Evolutionary conservation across 2,888 invertebrate genomes (phyloP).

Genomic region (Ennomos fuscantarius): DNA sequence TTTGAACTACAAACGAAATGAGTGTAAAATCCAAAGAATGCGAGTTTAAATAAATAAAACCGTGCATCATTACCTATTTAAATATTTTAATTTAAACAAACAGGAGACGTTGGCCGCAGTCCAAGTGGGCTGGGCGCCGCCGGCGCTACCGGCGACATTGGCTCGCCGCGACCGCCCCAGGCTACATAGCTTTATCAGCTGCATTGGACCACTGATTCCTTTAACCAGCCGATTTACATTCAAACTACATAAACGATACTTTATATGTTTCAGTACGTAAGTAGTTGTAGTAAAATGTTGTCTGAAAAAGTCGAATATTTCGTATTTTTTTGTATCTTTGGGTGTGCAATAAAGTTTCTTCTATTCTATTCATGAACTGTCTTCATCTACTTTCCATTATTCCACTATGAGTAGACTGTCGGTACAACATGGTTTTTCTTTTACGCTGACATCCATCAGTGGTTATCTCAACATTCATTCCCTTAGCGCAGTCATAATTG

Average conservation of each 20-base stretch:
- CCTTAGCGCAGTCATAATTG: too few species aligned
- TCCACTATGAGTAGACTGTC: too few species aligned
- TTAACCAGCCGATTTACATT: constrained; percentile 33
- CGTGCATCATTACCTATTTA: constrained; percentile 37
- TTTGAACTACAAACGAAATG: neutral
- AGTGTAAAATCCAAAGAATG: constrained; percentile 33
- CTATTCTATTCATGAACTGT: too few species aligned
- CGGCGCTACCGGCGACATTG: constrained; percentile 65
- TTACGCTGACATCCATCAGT: too few species aligned
- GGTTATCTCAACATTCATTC: too few species aligned
- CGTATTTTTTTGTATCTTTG: too few species aligned
- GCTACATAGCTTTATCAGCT: constrained; percentile 61
- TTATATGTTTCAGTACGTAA: too few species aligned
- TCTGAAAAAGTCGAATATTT: too few species aligned
- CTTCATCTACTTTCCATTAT: too few species aligned
- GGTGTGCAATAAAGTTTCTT: too few species aligned
- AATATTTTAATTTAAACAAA: constrained; percentile 78
- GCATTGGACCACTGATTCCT: constrained; percentile 47
- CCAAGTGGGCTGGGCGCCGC: constrained; percentile 78
- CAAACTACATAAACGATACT: constrained; percentile 14
- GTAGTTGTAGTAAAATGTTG: too few species aligned
- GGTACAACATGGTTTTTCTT: too few species aligned
- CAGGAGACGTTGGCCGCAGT: constrained; percentile 67
- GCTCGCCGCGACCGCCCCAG: constrained; percentile 48
- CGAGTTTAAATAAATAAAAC: constrained; percentile 48